Conservation (phyloP, 2,888 invertebrate genomes). For the Drosophila macrospina region DNA sequence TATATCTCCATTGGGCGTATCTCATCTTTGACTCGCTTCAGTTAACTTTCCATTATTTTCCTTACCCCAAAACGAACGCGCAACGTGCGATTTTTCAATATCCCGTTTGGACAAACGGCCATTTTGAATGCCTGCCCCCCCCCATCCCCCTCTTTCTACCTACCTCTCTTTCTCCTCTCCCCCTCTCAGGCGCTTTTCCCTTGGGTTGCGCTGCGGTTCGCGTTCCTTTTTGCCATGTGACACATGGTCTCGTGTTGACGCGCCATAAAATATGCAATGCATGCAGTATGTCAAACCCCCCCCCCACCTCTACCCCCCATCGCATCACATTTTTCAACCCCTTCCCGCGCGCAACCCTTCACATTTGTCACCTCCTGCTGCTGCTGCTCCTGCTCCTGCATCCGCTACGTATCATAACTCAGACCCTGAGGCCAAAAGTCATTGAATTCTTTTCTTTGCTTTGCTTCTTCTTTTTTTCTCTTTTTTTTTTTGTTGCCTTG, state of each 20-base stretch:
- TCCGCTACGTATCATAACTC: conserved; percentile 17
- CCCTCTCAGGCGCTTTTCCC: background rate
- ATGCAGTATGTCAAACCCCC: conserved; percentile 75
- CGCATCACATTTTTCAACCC: conserved; percentile 10
- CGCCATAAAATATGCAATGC: conserved; percentile 80
- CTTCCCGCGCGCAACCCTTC: background rate
- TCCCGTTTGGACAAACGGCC: conserved; percentile 68
- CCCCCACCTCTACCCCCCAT: background rate
- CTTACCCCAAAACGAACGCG: conserved; percentile 39
- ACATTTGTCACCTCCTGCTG: background rate
- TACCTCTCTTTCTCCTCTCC: no score
- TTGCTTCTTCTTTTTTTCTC: no score
- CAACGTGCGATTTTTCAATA: conserved; percentile 74
- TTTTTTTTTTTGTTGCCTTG: conserved; percentile 52
- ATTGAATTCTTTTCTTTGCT: conserved; percentile 51
- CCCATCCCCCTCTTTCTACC: background rate
- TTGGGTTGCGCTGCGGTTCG: conserved; percentile 9
- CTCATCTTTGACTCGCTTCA: conserved; percentile 44
- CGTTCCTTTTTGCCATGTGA: conserved; percentile 57
- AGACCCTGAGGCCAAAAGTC: conserved; percentile 53
- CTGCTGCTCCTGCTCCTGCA: no score
- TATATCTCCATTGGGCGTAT: conserved; percentile 43
- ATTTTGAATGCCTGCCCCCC: conserved; percentile 41
- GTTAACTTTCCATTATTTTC: conserved; percentile 62
- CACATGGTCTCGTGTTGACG: conserved; percentile 80